Conservation (phyloP, 1,140 invertebrate genomes). For the Pseudachorutes palmiensis region DNA sequence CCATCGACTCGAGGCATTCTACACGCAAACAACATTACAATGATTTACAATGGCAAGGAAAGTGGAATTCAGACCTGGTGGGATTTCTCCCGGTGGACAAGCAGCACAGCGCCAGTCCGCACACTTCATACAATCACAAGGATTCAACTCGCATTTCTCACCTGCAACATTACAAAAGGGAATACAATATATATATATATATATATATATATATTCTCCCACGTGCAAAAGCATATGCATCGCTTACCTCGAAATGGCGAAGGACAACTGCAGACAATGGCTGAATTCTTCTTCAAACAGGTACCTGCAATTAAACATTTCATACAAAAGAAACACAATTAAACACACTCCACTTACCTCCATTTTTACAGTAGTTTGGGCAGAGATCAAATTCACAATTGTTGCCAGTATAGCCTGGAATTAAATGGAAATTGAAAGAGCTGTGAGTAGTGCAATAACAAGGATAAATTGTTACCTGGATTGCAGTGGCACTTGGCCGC, state of each 20-base stretch:
- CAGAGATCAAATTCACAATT: constrained; percentile 44
- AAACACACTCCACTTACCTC: constrained; percentile 35
- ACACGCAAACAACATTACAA: not conserved
- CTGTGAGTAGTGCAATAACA: too few species aligned
- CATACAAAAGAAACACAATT: constrained; percentile 1
- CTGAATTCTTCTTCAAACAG: constrained; percentile 33
- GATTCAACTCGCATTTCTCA: constrained; percentile 49
- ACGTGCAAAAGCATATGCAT: too few species aligned
- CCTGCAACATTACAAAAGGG: constrained; percentile 43
- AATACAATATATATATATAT: too few species aligned
- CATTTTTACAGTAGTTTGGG: constrained; percentile 42
- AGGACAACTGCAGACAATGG: constrained; percentile 45
- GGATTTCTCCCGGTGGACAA: constrained; percentile 19
- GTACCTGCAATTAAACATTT: constrained; percentile 24
- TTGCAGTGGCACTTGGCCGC: constrained; percentile 42
- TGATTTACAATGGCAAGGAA: not conserved
- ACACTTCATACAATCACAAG: constrained; percentile 44
- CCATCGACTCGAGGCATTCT: constrained; percentile 5
- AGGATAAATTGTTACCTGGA: constrained; percentile 23
- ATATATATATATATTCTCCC: too few species aligned
- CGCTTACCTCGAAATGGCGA: constrained; percentile 44
- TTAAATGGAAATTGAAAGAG: too few species aligned
- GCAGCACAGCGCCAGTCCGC: constrained; percentile 38
- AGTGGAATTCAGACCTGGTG: constrained; percentile 7
- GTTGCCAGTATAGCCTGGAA: constrained; percentile 40